Base-by-base conservation (phyloP, 2,113 vertebrate genomes). In the Malaclemys terrapin region DNA sequence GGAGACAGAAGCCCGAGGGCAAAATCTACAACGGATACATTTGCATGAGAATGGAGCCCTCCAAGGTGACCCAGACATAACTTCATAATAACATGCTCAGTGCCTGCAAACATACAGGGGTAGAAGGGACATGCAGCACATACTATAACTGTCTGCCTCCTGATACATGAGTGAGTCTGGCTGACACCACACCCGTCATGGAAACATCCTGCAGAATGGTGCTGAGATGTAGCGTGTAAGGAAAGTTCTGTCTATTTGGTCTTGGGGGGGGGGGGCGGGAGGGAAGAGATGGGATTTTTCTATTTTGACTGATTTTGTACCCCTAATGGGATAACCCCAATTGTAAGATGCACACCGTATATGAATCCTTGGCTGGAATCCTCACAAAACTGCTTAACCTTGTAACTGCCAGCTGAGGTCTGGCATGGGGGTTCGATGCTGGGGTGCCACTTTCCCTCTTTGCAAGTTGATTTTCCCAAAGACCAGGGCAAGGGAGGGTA, bases 201-300 rank as follows among this genome's bases (percentile, higher is more conserved):
- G 79, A 87, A 92, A 93, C 65, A 35, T 88, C 78, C 31, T 80
- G 50, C 62, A 90, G 35, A 19, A 79, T 72, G 82, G 38, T 87
- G 45, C 6, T 88, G 82, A 5, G 87, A 93, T n/a, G 10, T 16
- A 85, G 53, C 19, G 49, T 10, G 13, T 80, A 53, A 78, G 83
- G 31, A 20, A 94, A 93, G 9, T 50, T 25, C 90, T 24, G 82
- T 76, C 42, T 76, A 25, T 76, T 25, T 76, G 42, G 5, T 38
- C 9, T 42, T 69, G 93, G 25, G 25, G 25, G 91, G 56, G 50
- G n/a, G n/a, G n/a, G n/a, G n/a, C n/a, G 42, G 42, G 42, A 4
- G 42, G 42, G 4, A 42, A 42, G 5, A 65, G 31, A 65, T 16
- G 31, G 31, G 85, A 12, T n/a, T 47, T 94, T 95, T 86, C 69